A percentile compares a stretch with the other conserved stretches of the same genome.
phyloP scores from a whole-genome alignment of 2,113 vertebrate species.

The Ardeotis arabs region DNA sequence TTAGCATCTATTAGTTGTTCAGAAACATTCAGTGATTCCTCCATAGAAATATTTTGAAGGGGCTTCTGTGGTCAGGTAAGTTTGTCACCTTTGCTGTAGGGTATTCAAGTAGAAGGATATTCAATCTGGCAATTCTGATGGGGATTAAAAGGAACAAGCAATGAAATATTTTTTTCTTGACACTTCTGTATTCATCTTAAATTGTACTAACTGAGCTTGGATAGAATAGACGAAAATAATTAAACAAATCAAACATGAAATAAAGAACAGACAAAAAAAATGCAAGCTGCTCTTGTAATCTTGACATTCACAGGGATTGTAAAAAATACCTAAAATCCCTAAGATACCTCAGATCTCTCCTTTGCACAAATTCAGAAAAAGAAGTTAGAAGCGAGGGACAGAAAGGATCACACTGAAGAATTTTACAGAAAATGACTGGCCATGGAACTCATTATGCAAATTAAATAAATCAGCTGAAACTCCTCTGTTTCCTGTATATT shows the following conservation, averaged over 20 bases:
- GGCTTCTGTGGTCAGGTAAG: neutral
- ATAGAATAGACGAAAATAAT: neutral
- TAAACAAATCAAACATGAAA: neutral
- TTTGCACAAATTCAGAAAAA: neutral
- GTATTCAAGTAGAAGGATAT: neutral
- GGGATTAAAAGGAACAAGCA: neutral
- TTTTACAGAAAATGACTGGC: neutral
- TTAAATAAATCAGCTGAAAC: neutral
- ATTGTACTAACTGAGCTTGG: neutral
- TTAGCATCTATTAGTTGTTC: neutral
- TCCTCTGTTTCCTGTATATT: neutral
- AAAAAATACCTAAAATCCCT: neutral
- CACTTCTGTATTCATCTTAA: neutral
- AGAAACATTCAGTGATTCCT: neutral
- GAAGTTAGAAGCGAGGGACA: neutral
- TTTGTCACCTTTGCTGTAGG: neutral
- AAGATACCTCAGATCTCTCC: neutral
- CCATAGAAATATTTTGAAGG: neutral
- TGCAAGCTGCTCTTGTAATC: neutral
- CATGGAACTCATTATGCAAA: neutral
- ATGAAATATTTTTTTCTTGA: neutral
- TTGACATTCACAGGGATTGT: neutral
- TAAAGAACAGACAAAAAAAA: neutral
- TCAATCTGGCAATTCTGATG: neutral
- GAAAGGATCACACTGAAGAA: neutral